Conservation (phyloP, 1,140 invertebrate species). For the Orchestia grillus region DNA sequence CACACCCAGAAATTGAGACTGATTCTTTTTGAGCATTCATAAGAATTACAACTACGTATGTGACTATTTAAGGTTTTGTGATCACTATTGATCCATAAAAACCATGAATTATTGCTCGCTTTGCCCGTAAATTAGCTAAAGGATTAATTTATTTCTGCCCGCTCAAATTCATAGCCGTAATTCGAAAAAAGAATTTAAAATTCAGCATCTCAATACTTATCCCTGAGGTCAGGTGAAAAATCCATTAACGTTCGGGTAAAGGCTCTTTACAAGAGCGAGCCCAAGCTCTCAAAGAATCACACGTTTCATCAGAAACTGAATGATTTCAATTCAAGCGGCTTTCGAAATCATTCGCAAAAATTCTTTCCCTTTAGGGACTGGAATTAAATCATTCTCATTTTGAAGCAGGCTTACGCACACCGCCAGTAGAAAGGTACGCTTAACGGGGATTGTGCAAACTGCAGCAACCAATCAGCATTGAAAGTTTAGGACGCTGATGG, state of each 20-base stretch:
- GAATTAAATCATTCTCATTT: not conserved
- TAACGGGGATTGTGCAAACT: not conserved
- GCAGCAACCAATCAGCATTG: not conserved
- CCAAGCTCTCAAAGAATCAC: not conserved
- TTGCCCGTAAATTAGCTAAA: too few species aligned
- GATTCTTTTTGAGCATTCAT: too few species aligned
- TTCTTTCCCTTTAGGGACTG: not conserved
- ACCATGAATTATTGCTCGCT: too few species aligned
- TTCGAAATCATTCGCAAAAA: not conserved
- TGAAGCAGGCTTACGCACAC: not conserved
- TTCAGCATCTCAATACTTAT: not conserved
- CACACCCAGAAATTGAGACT: too few species aligned
- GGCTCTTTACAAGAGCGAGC: not conserved
- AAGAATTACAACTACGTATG: too few species aligned
- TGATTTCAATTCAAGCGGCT: not conserved
- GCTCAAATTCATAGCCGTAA: too few species aligned
- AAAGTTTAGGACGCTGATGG: not conserved
- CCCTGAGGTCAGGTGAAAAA: not conserved
- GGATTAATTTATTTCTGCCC: too few species aligned
- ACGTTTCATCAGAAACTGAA: not conserved
- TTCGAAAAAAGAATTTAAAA: not conserved
- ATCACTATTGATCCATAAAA: too few species aligned
- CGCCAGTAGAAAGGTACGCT: not conserved
- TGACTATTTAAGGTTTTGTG: too few species aligned
- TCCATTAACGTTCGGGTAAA: not conserved